Conservation (phyloP, 1,140 invertebrate species). For the Globodera ellingtonae region DNA sequence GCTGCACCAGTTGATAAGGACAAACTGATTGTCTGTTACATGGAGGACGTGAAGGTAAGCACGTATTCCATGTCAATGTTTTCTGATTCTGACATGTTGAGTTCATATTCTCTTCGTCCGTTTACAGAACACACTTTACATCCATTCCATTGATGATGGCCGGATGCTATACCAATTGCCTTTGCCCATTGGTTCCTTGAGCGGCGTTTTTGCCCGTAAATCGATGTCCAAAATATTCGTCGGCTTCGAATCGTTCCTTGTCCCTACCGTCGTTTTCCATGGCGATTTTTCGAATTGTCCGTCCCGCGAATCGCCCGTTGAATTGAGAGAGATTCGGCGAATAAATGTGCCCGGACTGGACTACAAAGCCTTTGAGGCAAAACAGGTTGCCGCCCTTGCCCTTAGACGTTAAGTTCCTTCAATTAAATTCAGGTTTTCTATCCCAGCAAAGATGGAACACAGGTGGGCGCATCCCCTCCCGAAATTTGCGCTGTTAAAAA, state of each 20-base stretch:
- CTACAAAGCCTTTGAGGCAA: slow-evolving; percentile 77
- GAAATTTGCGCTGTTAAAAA: slow-evolving; percentile 2
- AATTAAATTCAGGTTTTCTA: slow-evolving; percentile 76
- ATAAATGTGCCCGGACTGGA: slow-evolving; percentile 84
- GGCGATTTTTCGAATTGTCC: slow-evolving; percentile 77
- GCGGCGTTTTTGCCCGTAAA: slow-evolving; percentile 80
- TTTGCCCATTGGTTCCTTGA: slow-evolving; percentile 82
- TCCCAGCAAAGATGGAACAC: slow-evolving; percentile 87
- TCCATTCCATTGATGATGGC: slow-evolving; percentile 78
- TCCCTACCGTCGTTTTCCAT: slow-evolving; percentile 84
- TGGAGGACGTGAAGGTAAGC: slow-evolving; percentile 86
- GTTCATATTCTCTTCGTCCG: slow-evolving; percentile 60
- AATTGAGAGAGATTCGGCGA: slow-evolving; percentile 77
- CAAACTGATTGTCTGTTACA: slow-evolving; percentile 84
- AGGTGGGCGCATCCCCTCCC: slow-evolving; percentile 65
- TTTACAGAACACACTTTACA: slow-evolving; percentile 79
- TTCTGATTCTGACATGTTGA: neutral
- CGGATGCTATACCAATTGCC: slow-evolving; percentile 68
- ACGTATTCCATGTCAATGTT: neutral
- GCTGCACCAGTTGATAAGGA: slow-evolving; percentile 78
- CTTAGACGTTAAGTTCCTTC: no score
- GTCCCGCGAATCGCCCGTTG: slow-evolving; percentile 70
- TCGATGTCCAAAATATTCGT: slow-evolving; percentile 88
- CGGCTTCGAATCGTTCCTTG: slow-evolving; percentile 88
- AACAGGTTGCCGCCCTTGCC: slow-evolving; percentile 70